Base-by-base conservation (phyloP, 2,888 invertebrate species). In the Oscheius sp. region DNA sequence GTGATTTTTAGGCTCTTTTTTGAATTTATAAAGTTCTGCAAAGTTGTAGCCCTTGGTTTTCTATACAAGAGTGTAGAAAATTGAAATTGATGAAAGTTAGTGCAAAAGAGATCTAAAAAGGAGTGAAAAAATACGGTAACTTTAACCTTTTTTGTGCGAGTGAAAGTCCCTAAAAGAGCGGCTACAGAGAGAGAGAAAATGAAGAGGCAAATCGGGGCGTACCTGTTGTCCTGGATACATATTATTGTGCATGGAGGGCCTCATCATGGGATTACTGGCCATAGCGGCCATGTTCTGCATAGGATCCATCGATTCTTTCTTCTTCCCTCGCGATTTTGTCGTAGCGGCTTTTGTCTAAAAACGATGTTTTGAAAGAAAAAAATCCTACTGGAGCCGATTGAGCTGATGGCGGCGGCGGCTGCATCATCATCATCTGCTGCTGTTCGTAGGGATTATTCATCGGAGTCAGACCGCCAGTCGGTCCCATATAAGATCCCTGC, bases 191-290 rank as follows among this genome's bases (percentile, higher is more conserved):
- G n/a, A n/a, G n/a, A n/a, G n/a, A n/a, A n/a, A n/a, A n/a, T n/a
- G n/a, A n/a, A n/a, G n/a, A n/a, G 69, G 6, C 33, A 34, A 12
- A 12, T 25, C 17, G 17, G 3, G 23, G 15, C 5, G 6, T 52
- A 64, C 69, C 64, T 27, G 64, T 37, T 64, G 64, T n/a, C 48
- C 48, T 29, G 64, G 64, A 48, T 66, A 55, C 61, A 70, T 74
- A 31, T 25, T 6, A 17, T 69, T 67, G 17, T 67, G 69, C 67
- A 73, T 72, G 42, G 67, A 71, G 27, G 67, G 66, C 3, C 76
- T 37, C 75, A 80, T 78, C 78, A 75, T 80, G 53, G 78, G 81
- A 72, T 80, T 81, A 67, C 73, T 74, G 37, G 74, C 73, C 75
- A 81, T 76, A 27, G 78, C 74, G 17, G 75, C 78, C 79, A 78